Evolutionary conservation across 2,797 vertebrate genomes (phyloP).

Genomic region (Vipera latastei): DNA sequence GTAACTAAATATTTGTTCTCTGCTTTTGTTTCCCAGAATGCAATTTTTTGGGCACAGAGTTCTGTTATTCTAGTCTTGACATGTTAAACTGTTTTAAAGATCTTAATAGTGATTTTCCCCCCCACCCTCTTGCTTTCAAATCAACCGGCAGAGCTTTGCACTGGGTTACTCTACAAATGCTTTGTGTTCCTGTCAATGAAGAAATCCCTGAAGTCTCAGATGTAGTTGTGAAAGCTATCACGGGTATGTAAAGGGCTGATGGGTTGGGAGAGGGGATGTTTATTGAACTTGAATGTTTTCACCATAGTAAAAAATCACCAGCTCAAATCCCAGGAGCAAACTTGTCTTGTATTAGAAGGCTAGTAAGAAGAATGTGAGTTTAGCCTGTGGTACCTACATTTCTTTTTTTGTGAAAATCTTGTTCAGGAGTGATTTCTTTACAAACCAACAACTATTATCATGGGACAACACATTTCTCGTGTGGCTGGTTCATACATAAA

Average conservation of each 20-base stretch:
- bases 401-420: neutral
- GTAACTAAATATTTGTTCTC: neutral
- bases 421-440: neutral
- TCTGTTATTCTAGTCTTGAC: neutral
- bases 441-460: no score
- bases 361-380: neutral
- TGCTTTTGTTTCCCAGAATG: neutral
- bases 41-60: neutral
- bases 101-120: neutral
- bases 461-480: neutral
- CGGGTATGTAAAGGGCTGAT: constrained; percentile 76
- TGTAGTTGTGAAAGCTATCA: constrained; percentile 95
- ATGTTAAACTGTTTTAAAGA: neutral
- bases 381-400: neutral
- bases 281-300: neutral
- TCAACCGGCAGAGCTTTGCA: constrained; percentile 81
- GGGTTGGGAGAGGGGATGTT: no score
- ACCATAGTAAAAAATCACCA: neutral
- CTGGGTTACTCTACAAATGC: constrained; percentile 96
- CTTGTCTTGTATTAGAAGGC: neutral
- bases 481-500: neutral
- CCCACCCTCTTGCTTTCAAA: neutral
- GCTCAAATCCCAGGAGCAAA: neutral
- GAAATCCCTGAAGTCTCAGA: constrained; percentile 93
- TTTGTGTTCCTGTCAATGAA: constrained; percentile 93